Conservation (phyloP, 2,113 vertebrate genomes). For the Psettodes erumei region DNA sequence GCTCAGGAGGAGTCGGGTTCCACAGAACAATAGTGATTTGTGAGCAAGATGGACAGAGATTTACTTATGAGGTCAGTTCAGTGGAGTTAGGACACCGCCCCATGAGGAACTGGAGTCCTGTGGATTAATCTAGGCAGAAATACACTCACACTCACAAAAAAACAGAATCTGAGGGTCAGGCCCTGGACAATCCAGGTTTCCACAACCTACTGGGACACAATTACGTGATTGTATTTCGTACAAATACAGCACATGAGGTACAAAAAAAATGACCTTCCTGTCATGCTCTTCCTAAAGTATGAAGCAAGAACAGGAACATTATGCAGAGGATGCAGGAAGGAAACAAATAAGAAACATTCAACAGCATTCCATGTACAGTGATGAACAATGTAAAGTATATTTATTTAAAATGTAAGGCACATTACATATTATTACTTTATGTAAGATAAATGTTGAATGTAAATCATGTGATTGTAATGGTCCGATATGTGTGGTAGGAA, state of each 20-base stretch:
- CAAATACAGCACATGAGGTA: slow-evolving; percentile 48
- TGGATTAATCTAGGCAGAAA: slow-evolving; percentile 9
- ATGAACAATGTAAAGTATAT: slow-evolving; percentile 63
- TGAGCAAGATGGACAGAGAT: slow-evolving; percentile 12
- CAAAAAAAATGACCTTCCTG: slow-evolving; percentile 40
- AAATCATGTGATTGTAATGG: slow-evolving; percentile 17
- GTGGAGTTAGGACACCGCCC: not conserved
- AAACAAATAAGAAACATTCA: slow-evolving; percentile 30
- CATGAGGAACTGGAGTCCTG: slow-evolving; percentile 18
- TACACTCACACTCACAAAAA: not conserved
- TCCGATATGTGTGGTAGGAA: slow-evolving; percentile 17
- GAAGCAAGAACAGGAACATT: slow-evolving; percentile 29
- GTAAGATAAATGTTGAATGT: slow-evolving; percentile 51
- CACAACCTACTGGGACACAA: slow-evolving; percentile 41
- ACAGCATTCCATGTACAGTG: slow-evolving; percentile 69
- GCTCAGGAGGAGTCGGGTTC: slow-evolving; percentile 42
- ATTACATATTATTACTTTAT: slow-evolving; percentile 48
- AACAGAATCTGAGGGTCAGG: not conserved
- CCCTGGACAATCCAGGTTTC: slow-evolving; percentile 52
- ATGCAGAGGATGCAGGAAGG: slow-evolving; percentile 17
- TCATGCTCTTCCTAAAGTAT: slow-evolving; percentile 10
- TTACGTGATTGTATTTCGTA: slow-evolving; percentile 53
- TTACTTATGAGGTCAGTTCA: slow-evolving; percentile 12
- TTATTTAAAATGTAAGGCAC: slow-evolving; percentile 71
- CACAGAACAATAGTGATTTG: slow-evolving; percentile 50